These are phyloP conservation scores for Podarcis muralis DNA, from an alignment of 2,113 vertebrate species.

Conservation along the genomic window DNA sequence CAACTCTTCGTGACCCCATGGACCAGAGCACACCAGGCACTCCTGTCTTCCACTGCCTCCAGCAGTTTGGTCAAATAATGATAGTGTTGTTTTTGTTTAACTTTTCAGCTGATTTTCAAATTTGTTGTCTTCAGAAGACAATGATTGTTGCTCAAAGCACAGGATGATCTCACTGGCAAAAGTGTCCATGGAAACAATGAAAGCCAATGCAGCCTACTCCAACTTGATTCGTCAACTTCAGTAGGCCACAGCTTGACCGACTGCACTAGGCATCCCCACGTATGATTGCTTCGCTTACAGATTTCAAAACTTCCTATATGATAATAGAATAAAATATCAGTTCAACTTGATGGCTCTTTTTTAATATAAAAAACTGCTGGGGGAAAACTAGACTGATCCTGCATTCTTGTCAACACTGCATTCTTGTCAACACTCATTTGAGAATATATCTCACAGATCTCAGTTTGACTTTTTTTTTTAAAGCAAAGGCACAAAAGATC, in stretches of 20 bases:
- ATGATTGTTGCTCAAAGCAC: slow-evolving; percentile 35
- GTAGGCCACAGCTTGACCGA: slow-evolving; percentile 71
- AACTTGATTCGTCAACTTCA: slow-evolving; percentile 60
- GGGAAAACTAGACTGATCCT: neutral
- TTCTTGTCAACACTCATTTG: neutral
- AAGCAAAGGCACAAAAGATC: neutral
- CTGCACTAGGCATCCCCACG: slow-evolving; percentile 55
- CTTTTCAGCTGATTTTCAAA: slow-evolving; percentile 72
- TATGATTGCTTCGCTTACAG: slow-evolving; percentile 70
- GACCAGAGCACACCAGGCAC: too few relatives aligned
- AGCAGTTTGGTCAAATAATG: neutral
- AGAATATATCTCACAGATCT: neutral
- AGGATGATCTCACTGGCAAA: slow-evolving; percentile 45
- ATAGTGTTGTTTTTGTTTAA: neutral
- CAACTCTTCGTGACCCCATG: too few relatives aligned
- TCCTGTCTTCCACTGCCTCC: too few relatives aligned
- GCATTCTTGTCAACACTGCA: neutral
- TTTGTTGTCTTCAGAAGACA: slow-evolving; percentile 49
- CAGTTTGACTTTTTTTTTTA: neutral
- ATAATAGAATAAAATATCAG: slow-evolving; percentile 44
- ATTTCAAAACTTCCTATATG: slow-evolving; percentile 56
- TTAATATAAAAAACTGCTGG: neutral
- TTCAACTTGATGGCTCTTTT: slow-evolving; percentile 21
- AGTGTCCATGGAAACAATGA: slow-evolving; percentile 51
- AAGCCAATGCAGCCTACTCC: slow-evolving; percentile 56